These are phyloP conservation scores for Micromussa lordhowensis DNA, from an alignment of 92 coral and sea anemone species.

Conservation along the genomic window DNA sequence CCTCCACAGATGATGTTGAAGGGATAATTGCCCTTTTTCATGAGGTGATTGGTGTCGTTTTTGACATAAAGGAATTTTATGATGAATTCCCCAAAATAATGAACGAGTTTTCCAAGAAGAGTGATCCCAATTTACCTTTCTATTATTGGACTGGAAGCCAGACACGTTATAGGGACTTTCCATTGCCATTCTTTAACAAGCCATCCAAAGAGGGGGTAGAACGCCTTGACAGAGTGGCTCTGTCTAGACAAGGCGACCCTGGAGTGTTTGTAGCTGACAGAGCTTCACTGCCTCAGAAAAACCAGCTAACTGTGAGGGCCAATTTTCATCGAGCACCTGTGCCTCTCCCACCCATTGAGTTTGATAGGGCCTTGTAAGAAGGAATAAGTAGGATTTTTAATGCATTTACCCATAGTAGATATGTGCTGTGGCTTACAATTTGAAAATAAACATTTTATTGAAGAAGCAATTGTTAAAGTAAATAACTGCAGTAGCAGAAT, in stretches of 20 bases:
- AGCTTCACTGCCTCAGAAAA: neutral
- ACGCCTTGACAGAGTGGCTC: slow-evolving; percentile 6
- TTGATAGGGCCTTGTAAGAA: no score
- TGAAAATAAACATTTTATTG: no score
- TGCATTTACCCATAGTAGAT: no score
- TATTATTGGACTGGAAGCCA: slow-evolving; percentile 74
- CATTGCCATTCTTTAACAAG: neutral
- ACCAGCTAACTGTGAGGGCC: no score
- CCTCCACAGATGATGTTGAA: slow-evolving; percentile 63
- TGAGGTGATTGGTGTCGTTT: slow-evolving; percentile 58
- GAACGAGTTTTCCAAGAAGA: slow-evolving; percentile 65
- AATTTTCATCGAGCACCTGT: no score
- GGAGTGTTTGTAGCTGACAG: neutral
- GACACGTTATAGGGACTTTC: neutral
- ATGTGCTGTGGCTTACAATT: no score
- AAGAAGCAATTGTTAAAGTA: no score
- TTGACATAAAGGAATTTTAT: slow-evolving; percentile 63
- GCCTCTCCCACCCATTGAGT: no score
- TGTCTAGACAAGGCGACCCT: slow-evolving; percentile 49
- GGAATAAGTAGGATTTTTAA: neutral
- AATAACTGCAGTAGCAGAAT: no score
- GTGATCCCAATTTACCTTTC: slow-evolving; percentile 58
- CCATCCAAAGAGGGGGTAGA: neutral
- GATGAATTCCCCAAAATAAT: slow-evolving; percentile 63
- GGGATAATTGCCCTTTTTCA: slow-evolving; percentile 65